A percentile compares a stretch with the other conserved stretches of the same genome.
phyloP scores from a whole-genome alignment of 2,113 vertebrate species.

The Rissa tridactyla region DNA sequence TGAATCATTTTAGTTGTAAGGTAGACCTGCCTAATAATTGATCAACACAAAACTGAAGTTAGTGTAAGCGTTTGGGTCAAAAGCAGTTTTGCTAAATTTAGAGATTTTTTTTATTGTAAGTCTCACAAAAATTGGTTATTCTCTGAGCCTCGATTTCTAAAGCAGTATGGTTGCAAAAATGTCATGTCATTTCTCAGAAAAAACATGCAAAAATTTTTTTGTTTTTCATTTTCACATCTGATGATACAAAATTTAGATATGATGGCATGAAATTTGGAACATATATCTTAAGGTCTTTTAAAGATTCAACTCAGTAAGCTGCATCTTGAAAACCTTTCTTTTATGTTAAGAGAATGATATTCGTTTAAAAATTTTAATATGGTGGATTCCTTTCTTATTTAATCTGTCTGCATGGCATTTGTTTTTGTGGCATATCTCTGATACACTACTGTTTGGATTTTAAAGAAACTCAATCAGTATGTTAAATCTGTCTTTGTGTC shows the following conservation, averaged over 20 bases:
- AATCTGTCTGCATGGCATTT: not conserved
- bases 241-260: not conserved
- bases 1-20: not conserved
- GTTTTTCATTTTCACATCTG: not conserved
- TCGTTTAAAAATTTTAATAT: not conserved
- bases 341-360: not conserved
- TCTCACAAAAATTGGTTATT: not conserved
- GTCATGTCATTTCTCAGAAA: not conserved
- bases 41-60: not conserved
- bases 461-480: not conserved
- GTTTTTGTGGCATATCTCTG: not conserved
- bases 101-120: not conserved
- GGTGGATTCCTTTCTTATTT: not conserved
- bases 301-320: not conserved
- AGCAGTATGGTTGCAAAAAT: not conserved
- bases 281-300: not conserved
- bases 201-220: not conserved
- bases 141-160: not conserved
- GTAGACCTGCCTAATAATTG: not conserved
- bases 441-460: not conserved
- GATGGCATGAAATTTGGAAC: not conserved
- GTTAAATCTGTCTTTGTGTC: not conserved
- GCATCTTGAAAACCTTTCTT: not conserved
- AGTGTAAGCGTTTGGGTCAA: not conserved
- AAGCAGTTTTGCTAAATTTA: not conserved